A percentile compares a stretch with the other conserved stretches of the same genome.
Evolutionary conservation across 2,113 vertebrate species (phyloP).

Genomic region (Bostrychus sinensis): DNA sequence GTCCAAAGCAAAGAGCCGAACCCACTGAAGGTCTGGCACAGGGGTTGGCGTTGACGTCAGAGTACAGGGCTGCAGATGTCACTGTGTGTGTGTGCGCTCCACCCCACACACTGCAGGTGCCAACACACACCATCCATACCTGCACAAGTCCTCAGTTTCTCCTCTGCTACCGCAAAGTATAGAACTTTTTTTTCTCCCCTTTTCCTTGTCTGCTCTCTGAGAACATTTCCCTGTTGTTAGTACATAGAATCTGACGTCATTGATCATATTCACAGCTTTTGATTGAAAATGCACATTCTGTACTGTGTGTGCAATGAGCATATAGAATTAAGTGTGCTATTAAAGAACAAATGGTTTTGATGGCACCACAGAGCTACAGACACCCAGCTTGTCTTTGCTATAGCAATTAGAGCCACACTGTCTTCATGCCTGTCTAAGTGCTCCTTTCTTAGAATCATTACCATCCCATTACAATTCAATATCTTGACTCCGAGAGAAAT

Average conservation of each 20-base stretch:
- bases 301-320: neutral
- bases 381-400: conserved; percentile 1
- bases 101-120: conserved; percentile 23
- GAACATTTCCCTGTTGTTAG: too few relatives aligned
- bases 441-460: conserved; percentile 7
- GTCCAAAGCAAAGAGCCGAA: conserved; percentile 44
- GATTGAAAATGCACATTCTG: neutral
- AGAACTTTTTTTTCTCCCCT: neutral
- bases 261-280: too few relatives aligned
- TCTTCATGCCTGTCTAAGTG: conserved; percentile 1
- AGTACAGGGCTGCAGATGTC: conserved; percentile 40
- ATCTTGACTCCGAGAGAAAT: conserved; percentile 8
- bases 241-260: too few relatives aligned
- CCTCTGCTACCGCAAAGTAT: neutral
- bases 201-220: neutral
- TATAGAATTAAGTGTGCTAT: conserved; percentile 19
- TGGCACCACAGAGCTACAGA: conserved; percentile 2
- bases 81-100: neutral
- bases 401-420: conserved; percentile 7
- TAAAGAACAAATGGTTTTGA: conserved; percentile 9
- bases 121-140: conserved; percentile 15
- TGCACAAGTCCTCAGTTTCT: neutral
- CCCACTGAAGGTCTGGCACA: conserved; percentile 37
- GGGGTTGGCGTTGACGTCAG: conserved; percentile 49
- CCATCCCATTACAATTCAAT: neutral